Percentiles rank a stretch among this genome's conserved stretches.
phyloP scores from a whole-genome alignment of 2,888 invertebrate species.

The Toxonevra muliebris region DNA sequence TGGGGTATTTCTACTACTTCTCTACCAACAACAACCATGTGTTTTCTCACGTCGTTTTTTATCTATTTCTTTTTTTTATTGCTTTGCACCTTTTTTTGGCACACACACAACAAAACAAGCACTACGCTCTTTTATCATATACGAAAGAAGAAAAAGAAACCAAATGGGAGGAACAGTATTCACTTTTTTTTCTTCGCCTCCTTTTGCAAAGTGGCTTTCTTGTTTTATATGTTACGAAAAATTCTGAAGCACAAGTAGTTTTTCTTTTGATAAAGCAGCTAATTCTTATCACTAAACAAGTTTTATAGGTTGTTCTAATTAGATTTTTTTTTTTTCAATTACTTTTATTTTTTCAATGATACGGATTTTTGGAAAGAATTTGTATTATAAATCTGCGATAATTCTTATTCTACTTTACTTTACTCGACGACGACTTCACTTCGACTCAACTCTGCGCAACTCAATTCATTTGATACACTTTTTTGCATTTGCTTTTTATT shows the following conservation, averaged over 20 bases:
- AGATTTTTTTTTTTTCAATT: conserved; percentile 17
- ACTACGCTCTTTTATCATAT: not conserved
- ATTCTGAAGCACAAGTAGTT: too few species aligned
- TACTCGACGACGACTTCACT: conserved; percentile 31
- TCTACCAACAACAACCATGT: conserved; percentile 19
- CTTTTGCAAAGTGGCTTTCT: not conserved
- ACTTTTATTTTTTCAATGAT: conserved; percentile 15
- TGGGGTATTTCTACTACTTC: not conserved
- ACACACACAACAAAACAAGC: not conserved
- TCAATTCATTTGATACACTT: conserved; percentile 24
- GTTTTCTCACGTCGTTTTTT: conserved; percentile 22
- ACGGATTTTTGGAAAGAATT: not conserved
- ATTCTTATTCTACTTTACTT: conserved; percentile 17
- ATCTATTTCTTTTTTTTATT: conserved; percentile 6
- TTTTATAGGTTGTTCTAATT: not conserved
- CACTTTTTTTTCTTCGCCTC: not conserved
- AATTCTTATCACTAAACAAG: too few species aligned
- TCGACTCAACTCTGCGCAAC: conserved; percentile 28
- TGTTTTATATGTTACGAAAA: not conserved
- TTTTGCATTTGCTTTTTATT: not conserved
- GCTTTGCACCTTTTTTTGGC: conserved; percentile 3
- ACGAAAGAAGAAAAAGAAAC: not conserved
- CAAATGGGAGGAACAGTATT: not conserved
- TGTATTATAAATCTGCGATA: not conserved
- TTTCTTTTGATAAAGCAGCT: too few species aligned